Conservation (phyloP, 2,888 invertebrate genomes). For the Drosophila eohydei region DNA sequence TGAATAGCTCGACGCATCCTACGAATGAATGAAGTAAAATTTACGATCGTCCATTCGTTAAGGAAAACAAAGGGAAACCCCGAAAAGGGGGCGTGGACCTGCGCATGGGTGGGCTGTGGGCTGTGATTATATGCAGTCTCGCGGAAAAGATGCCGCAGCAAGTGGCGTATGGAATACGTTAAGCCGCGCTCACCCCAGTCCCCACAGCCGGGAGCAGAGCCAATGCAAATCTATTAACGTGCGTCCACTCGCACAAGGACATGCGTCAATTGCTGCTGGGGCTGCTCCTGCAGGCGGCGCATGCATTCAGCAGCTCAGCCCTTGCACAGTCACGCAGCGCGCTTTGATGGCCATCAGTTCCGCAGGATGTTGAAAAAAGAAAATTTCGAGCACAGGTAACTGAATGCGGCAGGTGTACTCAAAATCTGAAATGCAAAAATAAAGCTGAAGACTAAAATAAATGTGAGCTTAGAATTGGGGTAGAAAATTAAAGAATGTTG, state of each 20-base stretch:
- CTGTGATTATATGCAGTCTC: constrained; percentile 69
- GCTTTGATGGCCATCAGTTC: constrained; percentile 38
- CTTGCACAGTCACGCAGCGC: constrained; percentile 25
- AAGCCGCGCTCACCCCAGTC: constrained; percentile 16
- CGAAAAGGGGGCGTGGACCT: neutral
- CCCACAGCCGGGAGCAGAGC: neutral
- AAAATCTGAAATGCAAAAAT: neutral
- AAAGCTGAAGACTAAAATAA: neutral
- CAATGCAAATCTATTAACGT: constrained; percentile 71
- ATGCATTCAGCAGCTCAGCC: constrained; percentile 47
- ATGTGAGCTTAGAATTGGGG: neutral
- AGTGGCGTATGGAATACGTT: constrained; percentile 44
- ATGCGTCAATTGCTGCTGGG: constrained; percentile 48
- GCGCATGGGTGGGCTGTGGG: constrained; percentile 18
- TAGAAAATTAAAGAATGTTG: neutral
- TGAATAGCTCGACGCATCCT: constrained; percentile 35
- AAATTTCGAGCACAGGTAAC: constrained; percentile 24
- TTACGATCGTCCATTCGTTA: constrained; percentile 67
- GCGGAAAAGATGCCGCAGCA: constrained; percentile 48
- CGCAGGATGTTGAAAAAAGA: neutral
- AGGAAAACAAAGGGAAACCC: constrained; percentile 60
- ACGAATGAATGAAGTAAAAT: constrained; percentile 72
- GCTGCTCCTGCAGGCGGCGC: constrained; percentile 41
- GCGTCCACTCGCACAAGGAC: constrained; percentile 39
- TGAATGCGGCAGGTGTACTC: constrained; percentile 42